Base-by-base conservation (phyloP, 2,113 vertebrate species). In the Alectura lathami region DNA sequence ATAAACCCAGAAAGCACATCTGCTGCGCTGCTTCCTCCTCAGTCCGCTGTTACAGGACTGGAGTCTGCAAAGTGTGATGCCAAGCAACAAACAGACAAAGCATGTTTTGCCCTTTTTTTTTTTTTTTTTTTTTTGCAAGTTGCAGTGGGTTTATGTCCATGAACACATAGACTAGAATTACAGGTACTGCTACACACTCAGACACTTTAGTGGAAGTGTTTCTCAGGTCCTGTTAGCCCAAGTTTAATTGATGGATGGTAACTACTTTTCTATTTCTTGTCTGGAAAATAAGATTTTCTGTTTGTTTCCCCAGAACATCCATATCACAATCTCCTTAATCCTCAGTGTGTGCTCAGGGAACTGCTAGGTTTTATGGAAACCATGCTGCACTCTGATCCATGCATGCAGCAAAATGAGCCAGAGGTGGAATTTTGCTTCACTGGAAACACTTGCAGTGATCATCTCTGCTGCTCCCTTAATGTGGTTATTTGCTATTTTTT, bases 281-380 rank as follows among this genome's bases (percentile, higher is more conserved):
- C 53, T 68, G 43, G 90, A 78, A 87, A 94, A 47, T 4, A 45
- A 50, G 54, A 79, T 54, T 57, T n/a, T 56, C 3, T n/a, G 73
- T 86, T 77, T 43, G 36, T 91, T 93, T 70, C 88, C 88, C 69
- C 60, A 95, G 75, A 89, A 88, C 86, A 92, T 83, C 95, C 92
- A 93, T 96, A 88, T 68, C n/a, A 77, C 54, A 54, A 74, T 51
- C 48, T 90, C 70, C 29, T 62, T 68, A 79, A 80, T 73, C 68
- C 74, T 53, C 53, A 48, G 56, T n/a, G 72, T 50, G 86, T 0
- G 0, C 70, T 51, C 38, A 57, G 68, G 34, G 48, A 67, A 47
- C 68, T 0, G 3, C 15, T 82, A 17, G 59, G 72, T 72, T 94
- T 89, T 83, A 38, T 4, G 70, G 85, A 83, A 95, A 91, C n/a